Evolutionary conservation across 2,888 invertebrate species (phyloP), one percentile per base, ranked within the genome.

Genomic region (Chloroclysta siterata): DNA sequence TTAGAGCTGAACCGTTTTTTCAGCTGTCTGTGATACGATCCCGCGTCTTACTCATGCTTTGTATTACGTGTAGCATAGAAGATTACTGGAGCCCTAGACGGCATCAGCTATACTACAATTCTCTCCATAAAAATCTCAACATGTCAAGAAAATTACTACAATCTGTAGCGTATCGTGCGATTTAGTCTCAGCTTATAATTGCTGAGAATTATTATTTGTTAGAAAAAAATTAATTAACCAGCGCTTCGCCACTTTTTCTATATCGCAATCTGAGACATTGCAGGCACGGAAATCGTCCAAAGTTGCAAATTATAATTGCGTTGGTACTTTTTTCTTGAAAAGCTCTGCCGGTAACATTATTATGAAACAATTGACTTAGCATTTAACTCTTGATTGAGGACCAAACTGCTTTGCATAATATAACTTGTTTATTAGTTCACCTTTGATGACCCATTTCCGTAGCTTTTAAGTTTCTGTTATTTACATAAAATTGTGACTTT

Each of bases 401-500:
- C 28, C 29, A 14, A 50, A 29, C 17, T 57, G 44, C 58, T 42
- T 39, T 52, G 53, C 39, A 52, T 59, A 63, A 55, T 63, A 59
- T 41, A 54, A 63, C 66, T 33, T 51, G 36, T 51, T 68, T 67
- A 64, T 68, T 57, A 44, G 47, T 69, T 66, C 60, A 41, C 66
- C 63, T 75, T 71, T 62, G 61, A 60, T 54, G 58, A 63, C 52
- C 56, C 59, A 69, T 66, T 60, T 63, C 63, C 63, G 63, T 60
- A 66, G 44, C 53, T 29, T 60, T 57, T 44, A 66, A 53, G 53
- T 69, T 68, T 69, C 44, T 72, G 71, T 76, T 77, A 75, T 91
- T 90, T 88, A 85, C 88, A 90, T 90, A 87, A 86, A 89, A 89
- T 87, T 87, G 78, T 82, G 82, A 78, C 79, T 87, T 87, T 90